A percentile compares a stretch with the other conserved stretches of the same genome.
Conservation (phyloP, 2,888 invertebrate species). For the Temnothorax unifasciatus region DNA sequence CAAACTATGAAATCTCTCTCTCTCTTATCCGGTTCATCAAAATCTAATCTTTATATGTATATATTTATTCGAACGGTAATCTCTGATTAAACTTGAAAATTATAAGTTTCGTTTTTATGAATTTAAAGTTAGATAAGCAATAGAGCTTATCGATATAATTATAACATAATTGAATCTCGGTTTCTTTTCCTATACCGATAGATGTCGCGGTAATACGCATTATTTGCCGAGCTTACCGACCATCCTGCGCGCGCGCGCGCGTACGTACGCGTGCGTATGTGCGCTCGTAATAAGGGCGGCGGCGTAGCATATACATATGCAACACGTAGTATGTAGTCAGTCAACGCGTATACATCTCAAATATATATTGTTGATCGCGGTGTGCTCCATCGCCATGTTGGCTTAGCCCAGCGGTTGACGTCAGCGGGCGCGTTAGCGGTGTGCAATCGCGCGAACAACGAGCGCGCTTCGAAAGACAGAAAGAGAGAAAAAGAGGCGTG, state of each 20-base stretch:
- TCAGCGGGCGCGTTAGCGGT: slow-evolving; percentile 65
- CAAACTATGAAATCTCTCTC: too few species aligned
- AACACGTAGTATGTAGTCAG: neutral
- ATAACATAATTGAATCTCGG: neutral
- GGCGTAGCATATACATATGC: neutral
- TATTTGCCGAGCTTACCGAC: neutral
- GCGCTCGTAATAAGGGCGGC: neutral
- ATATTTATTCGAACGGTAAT: too few species aligned
- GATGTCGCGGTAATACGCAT: neutral
- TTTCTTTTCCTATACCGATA: neutral
- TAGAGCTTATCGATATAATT: neutral
- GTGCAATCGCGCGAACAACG: slow-evolving; percentile 60
- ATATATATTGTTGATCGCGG: neutral
- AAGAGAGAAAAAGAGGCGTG: slow-evolving; percentile 49
- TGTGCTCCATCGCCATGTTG: slow-evolving; percentile 70
- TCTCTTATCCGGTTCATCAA: too few species aligned
- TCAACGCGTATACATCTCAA: neutral
- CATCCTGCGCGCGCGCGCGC: neutral
- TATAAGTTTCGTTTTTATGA: too few species aligned
- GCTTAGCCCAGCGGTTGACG: slow-evolving; percentile 72
- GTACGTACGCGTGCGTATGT: neutral
- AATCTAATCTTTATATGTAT: too few species aligned
- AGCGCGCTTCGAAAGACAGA: neutral
- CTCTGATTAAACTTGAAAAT: too few species aligned
- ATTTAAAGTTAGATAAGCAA: too few species aligned